These are phyloP conservation scores for Atherinosoma microstoma DNA, from an alignment of 2,797 vertebrate species.

Conservation along the genomic window DNA sequence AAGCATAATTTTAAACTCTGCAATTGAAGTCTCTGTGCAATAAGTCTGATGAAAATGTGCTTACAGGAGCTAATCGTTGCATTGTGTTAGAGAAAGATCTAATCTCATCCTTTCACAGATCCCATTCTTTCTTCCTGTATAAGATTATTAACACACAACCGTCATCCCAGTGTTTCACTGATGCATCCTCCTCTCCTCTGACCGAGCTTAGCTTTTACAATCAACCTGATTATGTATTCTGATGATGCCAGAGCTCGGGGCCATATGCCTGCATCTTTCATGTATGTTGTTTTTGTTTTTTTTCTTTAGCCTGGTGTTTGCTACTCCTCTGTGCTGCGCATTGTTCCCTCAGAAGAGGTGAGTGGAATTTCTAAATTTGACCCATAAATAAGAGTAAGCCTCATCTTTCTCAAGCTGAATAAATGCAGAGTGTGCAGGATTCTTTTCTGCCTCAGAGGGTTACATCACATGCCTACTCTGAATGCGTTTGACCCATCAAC, in stretches of 20 bases:
- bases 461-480: conserved; percentile 24
- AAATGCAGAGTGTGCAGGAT: conserved; percentile 22
- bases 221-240: background rate
- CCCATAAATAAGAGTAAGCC: too few relatives aligned
- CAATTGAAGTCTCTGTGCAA: background rate
- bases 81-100: background rate
- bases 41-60: background rate
- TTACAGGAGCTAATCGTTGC: background rate
- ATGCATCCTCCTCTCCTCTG: background rate
- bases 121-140: background rate
- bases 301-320: conserved; percentile 92
- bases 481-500: conserved; percentile 26
- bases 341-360: conserved; percentile 99
- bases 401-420: background rate
- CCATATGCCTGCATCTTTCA: background rate
- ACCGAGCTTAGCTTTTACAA: background rate
- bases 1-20: background rate
- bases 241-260: background rate
- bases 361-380: conserved; percentile 32
- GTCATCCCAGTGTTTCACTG: background rate
- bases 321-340: conserved; percentile 96
- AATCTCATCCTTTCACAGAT: background rate
- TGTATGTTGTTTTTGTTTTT: conserved; percentile 15
- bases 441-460: conserved; percentile 6
- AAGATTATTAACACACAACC: background rate